Base-by-base conservation (phyloP, 2,888 invertebrate species). In the Abrostola tripartita region DNA sequence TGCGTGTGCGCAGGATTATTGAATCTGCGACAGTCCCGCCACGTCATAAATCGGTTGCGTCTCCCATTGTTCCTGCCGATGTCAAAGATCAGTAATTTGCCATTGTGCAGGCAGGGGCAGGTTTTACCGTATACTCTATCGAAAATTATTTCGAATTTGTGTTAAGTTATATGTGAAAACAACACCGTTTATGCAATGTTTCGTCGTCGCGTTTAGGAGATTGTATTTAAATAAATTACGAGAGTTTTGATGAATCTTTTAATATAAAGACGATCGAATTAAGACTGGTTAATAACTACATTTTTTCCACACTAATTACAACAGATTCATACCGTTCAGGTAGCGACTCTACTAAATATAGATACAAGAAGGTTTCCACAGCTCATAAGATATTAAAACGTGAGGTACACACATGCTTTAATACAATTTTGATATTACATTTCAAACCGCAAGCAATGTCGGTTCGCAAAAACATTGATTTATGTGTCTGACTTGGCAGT, bases 61-160 rank as follows among this genome's bases (percentile, higher is more conserved):
- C 88, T 87, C 82, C 92, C 92, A 93, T 93, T 93, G 93, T 93
- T 92, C 88, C 87, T 80, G 82, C 81, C 83, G 85, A 91, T 92
- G 93, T 92, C 92, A 94, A 92, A 94, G 94, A 93, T 94, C 92
- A 92, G 90, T 91, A 91, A 93, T 93, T 92, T 93, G 90, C 92
- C 89, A 90, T 93, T 92, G 92, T 90, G 84, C 52, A 88, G 85
- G 81, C 86, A 84, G 83, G 81, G 74, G 83, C 81, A 76, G 68
- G 74, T 76, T 79, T 79, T 75, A 58, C 54, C 59, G 61, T 69
- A 79, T 58, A 61, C 52, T 55, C 51, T 6, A 66, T 51, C 60
- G 59, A 69, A 56, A 64, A 61, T 68, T 38, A 52, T 62, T 61
- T 60, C n/a, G 40, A 41, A 52, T 63, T 52, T 57, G 0, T 14